These are phyloP conservation scores for Andrena marginata DNA, from an alignment of 2,888 invertebrate species.

Conservation along the genomic window DNA sequence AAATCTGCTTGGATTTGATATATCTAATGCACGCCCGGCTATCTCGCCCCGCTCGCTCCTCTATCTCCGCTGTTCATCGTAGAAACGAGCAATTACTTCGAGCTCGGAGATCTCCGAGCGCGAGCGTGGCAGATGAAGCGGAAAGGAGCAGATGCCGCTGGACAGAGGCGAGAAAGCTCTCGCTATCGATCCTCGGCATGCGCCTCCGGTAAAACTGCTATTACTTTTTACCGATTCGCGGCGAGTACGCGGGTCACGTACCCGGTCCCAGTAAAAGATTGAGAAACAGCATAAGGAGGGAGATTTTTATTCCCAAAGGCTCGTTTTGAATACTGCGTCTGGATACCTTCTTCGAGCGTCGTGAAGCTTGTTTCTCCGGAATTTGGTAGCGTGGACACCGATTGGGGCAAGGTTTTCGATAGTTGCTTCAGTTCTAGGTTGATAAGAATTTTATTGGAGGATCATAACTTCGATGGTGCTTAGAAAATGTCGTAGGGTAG, in stretches of 20 bases:
- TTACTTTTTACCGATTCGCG: conserved; percentile 41
- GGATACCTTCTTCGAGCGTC: neutral
- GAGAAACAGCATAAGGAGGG: conserved; percentile 21
- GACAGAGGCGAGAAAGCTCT: neutral
- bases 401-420: too few relatives aligned
- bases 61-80: conserved; percentile 33
- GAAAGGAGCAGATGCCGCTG: neutral
- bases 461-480: too few relatives aligned
- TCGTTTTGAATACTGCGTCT: conserved; percentile 36
- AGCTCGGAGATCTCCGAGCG: neutral
- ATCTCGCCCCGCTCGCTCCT: conserved; percentile 25
- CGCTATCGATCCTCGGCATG: conserved; percentile 16
- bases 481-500: too few relatives aligned
- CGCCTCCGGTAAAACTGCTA: conserved; percentile 40
- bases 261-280: conserved; percentile 46
- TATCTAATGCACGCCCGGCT: conserved; percentile 29
- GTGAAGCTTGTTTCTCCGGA: too few relatives aligned
- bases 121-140: neutral
- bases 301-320: conserved; percentile 43
- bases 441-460: too few relatives aligned
- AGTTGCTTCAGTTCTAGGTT: too few relatives aligned
- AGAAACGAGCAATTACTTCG: conserved; percentile 8
- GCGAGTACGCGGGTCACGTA: conserved; percentile 50
- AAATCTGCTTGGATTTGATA: conserved; percentile 34
- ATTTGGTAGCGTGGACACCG: too few relatives aligned